Base-by-base conservation (phyloP, 2,888 invertebrate genomes). In the Amphipyra tragopoginis region DNA sequence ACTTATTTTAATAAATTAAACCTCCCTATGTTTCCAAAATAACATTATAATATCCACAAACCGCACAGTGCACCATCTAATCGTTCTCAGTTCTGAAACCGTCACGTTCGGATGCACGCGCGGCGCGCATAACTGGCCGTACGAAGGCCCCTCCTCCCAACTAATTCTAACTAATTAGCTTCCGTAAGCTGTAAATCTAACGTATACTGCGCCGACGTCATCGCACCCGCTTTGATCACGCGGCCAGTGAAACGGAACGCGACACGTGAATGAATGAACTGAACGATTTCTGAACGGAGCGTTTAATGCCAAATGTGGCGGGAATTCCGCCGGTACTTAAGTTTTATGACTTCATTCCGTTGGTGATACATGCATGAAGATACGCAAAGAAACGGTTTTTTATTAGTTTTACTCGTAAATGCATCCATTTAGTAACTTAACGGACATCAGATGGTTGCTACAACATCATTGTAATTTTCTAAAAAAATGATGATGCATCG, bases 141-240 rank as follows among this genome's bases (percentile, higher is more conserved):
- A 75, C 77, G 76, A 74, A 74, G 81, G 83, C 87, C 85, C n/a
- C 83, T 86, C 87, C 85, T 84, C 83, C 83, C 81, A 85, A 81
- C 88, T 69, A 72, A 72, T 72, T 72, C 68, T 72, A 72, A 72
- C 72, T 93, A 91, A 93, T 93, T 93, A 92, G 92, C 92, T 93
- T 93, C 93, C 93, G 91, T 89, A 89, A 90, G 90, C 86, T 87
- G 90, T 93, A 93, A 94, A 94, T 93, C 91, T 91, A 84, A 86
- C 79, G 82, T 84, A 87, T 86, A 88, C 81, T 85, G 75, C 80
- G 82, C 87, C 86, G 86, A 83, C 90, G 89, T 90, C 91, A 89
- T 86, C 91, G 90, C 84, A 77, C 82, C 77, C 85, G 86, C 93
- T 93, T 93, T 93, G 93, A 93, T 93, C 93, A 87, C 83, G 82